Conservation (phyloP, 2,888 invertebrate species). For the Galeruca laticollis region DNA sequence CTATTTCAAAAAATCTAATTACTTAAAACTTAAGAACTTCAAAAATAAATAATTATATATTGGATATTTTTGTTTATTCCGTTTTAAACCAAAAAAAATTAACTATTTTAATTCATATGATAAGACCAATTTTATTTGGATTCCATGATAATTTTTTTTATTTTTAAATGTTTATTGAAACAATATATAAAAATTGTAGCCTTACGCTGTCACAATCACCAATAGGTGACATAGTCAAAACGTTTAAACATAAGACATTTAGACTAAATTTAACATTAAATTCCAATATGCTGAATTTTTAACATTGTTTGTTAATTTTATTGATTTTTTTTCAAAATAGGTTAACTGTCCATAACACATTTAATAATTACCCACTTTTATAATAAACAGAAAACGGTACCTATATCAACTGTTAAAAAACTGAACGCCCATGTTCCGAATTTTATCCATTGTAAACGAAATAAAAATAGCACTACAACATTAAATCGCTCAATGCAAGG, state of each 20-base stretch:
- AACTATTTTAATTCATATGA: not conserved
- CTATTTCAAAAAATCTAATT: not conserved
- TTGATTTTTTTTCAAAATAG: not conserved
- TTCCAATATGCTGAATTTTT: not conserved
- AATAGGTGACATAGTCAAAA: constrained; percentile 19
- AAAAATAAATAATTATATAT: not conserved
- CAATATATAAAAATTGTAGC: constrained; percentile 1
- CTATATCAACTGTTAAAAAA: constrained; percentile 3
- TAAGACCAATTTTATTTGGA: not conserved
- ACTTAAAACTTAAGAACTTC: not conserved
- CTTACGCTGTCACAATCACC: constrained; percentile 3
- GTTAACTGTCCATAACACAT: not conserved
- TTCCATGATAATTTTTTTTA: not conserved
- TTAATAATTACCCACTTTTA: not conserved
- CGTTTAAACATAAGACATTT: not conserved
- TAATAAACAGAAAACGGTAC: not conserved
- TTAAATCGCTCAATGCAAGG: constrained; percentile 56
- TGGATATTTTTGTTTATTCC: not conserved
- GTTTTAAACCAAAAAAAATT: not conserved
- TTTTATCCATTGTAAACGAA: constrained; percentile 41
- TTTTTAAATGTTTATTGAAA: not conserved
- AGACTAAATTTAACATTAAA: not conserved
- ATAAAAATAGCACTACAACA: constrained; percentile 54
- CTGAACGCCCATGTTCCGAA: constrained; percentile 24
- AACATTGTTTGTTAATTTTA: not conserved